Conservation (phyloP, 2,888 invertebrate genomes). For the Flexamia atlantica region DNA sequence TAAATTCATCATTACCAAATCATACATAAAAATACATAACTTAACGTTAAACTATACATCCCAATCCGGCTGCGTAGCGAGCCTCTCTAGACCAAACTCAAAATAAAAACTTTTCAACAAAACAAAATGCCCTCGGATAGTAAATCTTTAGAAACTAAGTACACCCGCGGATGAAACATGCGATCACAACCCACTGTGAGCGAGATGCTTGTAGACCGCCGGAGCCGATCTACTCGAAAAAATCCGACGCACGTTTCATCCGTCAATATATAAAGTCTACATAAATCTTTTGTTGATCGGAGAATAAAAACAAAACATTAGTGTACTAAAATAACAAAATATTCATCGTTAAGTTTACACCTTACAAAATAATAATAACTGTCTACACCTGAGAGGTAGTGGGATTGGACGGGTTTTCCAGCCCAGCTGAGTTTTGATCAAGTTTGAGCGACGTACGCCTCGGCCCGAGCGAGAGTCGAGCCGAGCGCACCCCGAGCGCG, state of each 20-base stretch:
- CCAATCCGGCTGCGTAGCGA: slow-evolving; percentile 61
- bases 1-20: slow-evolving; percentile 63
- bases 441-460: slow-evolving; percentile 65
- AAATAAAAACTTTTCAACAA: slow-evolving; percentile 66
- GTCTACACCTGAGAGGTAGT: slow-evolving; percentile 64
- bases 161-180: slow-evolving; percentile 59
- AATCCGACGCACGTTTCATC: slow-evolving; percentile 57
- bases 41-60: slow-evolving; percentile 64
- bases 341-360: slow-evolving; percentile 42
- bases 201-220: slow-evolving; percentile 36
- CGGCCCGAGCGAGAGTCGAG: slow-evolving; percentile 27
- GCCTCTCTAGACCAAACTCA: slow-evolving; percentile 58
- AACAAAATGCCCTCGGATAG: slow-evolving; percentile 67
- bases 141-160: slow-evolving; percentile 54
- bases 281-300: slow-evolving; percentile 45
- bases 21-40: slow-evolving; percentile 64
- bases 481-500: neutral
- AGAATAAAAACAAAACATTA: slow-evolving; percentile 46
- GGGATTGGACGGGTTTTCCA: slow-evolving; percentile 68
- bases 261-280: slow-evolving; percentile 22
- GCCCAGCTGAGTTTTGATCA: slow-evolving; percentile 64
- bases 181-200: slow-evolving; percentile 42
- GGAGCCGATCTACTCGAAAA: neutral
- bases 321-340: slow-evolving; percentile 56
- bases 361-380: slow-evolving; percentile 60